phyloP scores from a whole-genome alignment of 2,797 vertebrate genomes.

The Coreius guichenoti region DNA sequence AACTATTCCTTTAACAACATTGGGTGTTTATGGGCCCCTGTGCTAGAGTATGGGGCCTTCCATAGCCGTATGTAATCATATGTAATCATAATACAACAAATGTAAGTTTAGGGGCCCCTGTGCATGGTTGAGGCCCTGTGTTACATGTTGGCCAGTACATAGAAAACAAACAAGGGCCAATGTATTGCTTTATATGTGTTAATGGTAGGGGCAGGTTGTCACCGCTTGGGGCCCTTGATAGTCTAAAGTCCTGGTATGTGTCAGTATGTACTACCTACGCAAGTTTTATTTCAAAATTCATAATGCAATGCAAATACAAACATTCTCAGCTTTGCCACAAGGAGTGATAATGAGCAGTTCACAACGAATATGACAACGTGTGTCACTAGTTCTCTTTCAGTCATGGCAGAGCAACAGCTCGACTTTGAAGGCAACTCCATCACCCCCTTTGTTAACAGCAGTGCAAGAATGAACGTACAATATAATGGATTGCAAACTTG shows the following conservation, averaged over 20 bases:
- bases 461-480: background rate
- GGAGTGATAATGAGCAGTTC: background rate
- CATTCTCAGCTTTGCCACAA: background rate
- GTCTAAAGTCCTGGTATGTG: too few relatives aligned
- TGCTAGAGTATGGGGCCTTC: background rate
- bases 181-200: background rate
- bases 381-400: too few relatives aligned
- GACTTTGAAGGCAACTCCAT: background rate
- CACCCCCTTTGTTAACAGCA: background rate
- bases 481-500: background rate
- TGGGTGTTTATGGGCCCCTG: background rate
- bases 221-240: background rate
- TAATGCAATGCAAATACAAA: background rate
- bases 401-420: background rate
- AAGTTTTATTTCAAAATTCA: background rate
- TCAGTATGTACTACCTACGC: background rate
- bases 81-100: background rate
- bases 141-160: background rate
- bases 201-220: background rate
- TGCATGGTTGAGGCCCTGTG: background rate
- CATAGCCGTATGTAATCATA: background rate
- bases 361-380: background rate
- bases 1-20: too few relatives aligned
- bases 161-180: background rate
- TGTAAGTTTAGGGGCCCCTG: background rate